These are phyloP conservation scores for Hetaerina americana DNA, from an alignment of 1,140 invertebrate species.

Conservation along the genomic window DNA sequence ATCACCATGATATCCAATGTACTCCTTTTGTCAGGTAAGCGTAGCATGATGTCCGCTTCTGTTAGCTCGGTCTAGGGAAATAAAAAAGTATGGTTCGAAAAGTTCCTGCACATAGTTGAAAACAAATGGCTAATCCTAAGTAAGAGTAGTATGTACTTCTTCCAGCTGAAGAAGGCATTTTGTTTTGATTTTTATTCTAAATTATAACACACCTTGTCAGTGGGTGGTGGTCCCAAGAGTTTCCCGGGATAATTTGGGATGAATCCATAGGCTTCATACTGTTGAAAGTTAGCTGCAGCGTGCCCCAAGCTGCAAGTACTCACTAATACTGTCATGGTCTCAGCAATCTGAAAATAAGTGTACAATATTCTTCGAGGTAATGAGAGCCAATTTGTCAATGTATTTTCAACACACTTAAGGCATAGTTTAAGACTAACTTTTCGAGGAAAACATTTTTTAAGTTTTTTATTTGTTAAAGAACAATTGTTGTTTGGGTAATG, in stretches of 20 bases:
- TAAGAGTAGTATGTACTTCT: background rate
- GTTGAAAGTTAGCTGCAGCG: conserved; percentile 33
- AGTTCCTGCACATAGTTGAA: background rate
- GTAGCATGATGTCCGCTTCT: conserved; percentile 27
- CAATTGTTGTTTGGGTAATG: no score
- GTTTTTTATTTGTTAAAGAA: no score
- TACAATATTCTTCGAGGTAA: no score
- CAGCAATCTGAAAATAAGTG: conserved; percentile 25
- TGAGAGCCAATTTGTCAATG: no score
- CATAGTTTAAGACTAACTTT: no score
- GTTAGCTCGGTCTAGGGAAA: conserved; percentile 20
- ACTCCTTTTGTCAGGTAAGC: conserved; percentile 29
- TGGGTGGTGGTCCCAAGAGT: conserved; percentile 26
- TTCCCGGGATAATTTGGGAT: conserved; percentile 35
- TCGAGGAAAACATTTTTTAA: no score
- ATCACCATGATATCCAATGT: conserved; percentile 36
- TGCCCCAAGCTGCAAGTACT: conserved; percentile 33
- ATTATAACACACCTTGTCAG: conserved; percentile 26
- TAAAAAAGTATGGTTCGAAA: background rate
- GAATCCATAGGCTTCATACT: conserved; percentile 33
- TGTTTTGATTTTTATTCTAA: background rate
- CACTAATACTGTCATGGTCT: conserved; percentile 29
- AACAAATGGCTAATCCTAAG: background rate
- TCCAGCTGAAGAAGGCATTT: background rate
- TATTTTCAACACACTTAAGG: no score